A percentile compares a stretch with the other conserved stretches of the same genome.
Conservation (phyloP, 2,797 vertebrate species). For the Ceryle rudis region DNA sequence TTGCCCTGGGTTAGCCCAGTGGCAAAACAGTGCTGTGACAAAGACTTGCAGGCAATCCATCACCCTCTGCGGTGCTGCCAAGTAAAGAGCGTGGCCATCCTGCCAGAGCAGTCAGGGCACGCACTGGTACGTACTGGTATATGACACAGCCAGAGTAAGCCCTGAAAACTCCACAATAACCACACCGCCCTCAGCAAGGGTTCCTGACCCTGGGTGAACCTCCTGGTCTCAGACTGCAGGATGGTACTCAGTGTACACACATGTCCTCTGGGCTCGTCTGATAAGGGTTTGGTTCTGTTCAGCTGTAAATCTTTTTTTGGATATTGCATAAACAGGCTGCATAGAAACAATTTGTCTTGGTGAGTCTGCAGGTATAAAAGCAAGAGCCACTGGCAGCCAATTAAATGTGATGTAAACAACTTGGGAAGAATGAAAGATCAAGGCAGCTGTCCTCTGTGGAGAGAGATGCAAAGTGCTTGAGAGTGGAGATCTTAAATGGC, state of each 20-base stretch:
- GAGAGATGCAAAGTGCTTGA: background rate
- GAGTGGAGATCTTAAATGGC: too few species aligned
- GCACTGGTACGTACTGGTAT: accelerated
- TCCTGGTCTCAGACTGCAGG: background rate
- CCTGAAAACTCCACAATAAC: background rate
- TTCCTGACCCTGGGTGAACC: background rate
- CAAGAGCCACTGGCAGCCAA: background rate
- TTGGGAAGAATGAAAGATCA: background rate
- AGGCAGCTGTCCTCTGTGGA: background rate
- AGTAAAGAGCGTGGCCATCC: background rate
- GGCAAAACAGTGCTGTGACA: background rate
- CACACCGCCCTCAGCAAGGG: accelerated
- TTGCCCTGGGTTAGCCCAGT: background rate
- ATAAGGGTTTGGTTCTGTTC: background rate
- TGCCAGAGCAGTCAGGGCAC: accelerated
- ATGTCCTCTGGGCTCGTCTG: accelerated
- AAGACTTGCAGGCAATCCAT: background rate
- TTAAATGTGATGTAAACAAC: background rate
- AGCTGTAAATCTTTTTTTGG: background rate
- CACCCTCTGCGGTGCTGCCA: background rate
- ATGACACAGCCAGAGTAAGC: accelerated
- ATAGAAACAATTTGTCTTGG: background rate
- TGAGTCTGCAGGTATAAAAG: background rate
- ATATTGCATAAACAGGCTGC: background rate
- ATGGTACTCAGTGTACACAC: background rate